Percentiles rank a stretch among this genome's conserved stretches.
phyloP scores from a whole-genome alignment of 2,113 vertebrate genomes.

The Chloropsis hardwickii region DNA sequence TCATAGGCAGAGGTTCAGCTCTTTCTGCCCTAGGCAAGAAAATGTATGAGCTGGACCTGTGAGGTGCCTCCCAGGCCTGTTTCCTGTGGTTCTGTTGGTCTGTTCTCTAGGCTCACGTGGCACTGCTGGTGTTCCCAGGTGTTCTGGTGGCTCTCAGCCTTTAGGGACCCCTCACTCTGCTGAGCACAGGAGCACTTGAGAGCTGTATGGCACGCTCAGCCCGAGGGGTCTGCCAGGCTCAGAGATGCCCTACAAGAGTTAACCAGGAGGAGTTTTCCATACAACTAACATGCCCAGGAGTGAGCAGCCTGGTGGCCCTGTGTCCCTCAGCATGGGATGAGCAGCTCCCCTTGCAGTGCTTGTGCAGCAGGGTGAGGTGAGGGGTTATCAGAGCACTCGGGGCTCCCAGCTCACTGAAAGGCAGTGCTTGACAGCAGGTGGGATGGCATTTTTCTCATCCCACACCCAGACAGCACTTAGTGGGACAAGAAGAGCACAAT shows the following conservation, averaged over 20 bases:
- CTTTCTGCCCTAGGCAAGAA: not conserved
- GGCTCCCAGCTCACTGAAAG: not conserved
- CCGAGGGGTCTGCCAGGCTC: fast-evolving
- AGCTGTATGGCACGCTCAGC: fast-evolving
- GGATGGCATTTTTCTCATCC: not conserved
- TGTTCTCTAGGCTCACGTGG: not conserved
- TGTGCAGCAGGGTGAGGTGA: fast-evolving
- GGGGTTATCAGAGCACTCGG: not conserved
- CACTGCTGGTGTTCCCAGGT: not conserved
- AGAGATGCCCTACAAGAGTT: not conserved
- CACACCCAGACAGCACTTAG: not conserved
- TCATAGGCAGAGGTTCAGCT: not conserved
- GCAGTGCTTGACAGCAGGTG: fast-evolving
- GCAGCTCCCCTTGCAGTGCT: not conserved
- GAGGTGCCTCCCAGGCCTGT: not conserved
- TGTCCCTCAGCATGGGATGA: not conserved
- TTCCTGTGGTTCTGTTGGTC: not conserved
- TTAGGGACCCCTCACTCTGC: not conserved
- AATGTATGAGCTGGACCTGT: not conserved
- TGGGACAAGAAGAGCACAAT: not conserved
- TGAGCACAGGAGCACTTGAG: not conserved
- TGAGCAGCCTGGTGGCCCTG: not conserved
- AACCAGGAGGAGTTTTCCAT: not conserved
- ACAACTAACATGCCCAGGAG: not conserved
- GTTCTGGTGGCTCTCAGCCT: not conserved